Conservation (phyloP, 1,140 invertebrate species). For the Riptortus pedestris region DNA sequence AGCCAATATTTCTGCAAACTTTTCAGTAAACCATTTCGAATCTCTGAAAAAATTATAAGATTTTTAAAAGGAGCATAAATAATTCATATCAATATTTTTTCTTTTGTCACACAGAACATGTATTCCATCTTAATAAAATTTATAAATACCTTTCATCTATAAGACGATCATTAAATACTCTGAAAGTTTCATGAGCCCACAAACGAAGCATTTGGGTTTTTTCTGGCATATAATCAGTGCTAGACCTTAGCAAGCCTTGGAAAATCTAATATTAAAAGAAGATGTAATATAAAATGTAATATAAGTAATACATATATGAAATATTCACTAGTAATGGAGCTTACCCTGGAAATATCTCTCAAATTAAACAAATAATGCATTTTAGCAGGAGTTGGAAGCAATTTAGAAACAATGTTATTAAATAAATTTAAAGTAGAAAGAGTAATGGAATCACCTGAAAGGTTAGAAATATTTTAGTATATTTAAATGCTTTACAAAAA, state of each 20-base stretch:
- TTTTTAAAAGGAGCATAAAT: too few species aligned
- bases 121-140: too few species aligned
- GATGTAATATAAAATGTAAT: not conserved
- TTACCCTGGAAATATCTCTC: constrained; percentile 69
- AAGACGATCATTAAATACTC: constrained; percentile 71
- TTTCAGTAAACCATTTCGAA: constrained; percentile 57
- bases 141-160: constrained; percentile 56
- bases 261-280: constrained; percentile 41
- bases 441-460: constrained; percentile 42
- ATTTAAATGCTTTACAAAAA: too few species aligned
- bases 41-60: constrained; percentile 54
- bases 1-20: constrained; percentile 59
- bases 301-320: not conserved
- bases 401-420: constrained; percentile 52
- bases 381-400: constrained; percentile 75
- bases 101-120: too few species aligned
- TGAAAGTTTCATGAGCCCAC: constrained; percentile 74
- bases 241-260: constrained; percentile 62
- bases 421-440: constrained; percentile 64
- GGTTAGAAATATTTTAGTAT: too few species aligned
- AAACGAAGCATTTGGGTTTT: constrained; percentile 55
- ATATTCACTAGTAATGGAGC: not conserved
- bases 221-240: constrained; percentile 62
- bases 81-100: too few species aligned
- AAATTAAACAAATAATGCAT: constrained; percentile 84